Base-by-base conservation (phyloP, 2,797 vertebrate species). In the Tokudaia tokunoshimensis region DNA sequence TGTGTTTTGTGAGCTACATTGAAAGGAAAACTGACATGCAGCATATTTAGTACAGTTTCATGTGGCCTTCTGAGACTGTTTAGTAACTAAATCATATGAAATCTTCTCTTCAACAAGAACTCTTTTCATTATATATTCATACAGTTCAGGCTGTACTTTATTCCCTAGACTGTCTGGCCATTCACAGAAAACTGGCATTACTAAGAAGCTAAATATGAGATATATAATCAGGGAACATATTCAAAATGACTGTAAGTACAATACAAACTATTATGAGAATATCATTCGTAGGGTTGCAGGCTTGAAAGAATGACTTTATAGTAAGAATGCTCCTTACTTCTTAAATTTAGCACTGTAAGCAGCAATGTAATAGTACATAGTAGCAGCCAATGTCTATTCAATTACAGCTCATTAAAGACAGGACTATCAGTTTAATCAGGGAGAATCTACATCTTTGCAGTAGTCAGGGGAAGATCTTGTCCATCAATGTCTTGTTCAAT, bases 401-500 rank as follows among this genome's bases (percentile, higher is more conserved):
- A 98, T 97, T 97, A 82, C 55, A 96, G 9, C 75, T 96, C 95
- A 95, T 97, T 98, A 89, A 78, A 96, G n/a, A 97, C 63, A 95
- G 95, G 95, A 87, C 44, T 3, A 87, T 74, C 78, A 78, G 6
- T 91, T 97, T 97, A 96, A 98, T 97, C 3, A 0, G 57, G 83
- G 65, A 91, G 85, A 91, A 97, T 98, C 89, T 98, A 85, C 91
- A 92, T 97, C 76, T 79, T 98, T 97, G 91, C 92, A 96, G 75
- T 59, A 92, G 50, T 84, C 70, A 86, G 34, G 76, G 96, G 96
- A 98, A 98, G 89, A 96, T 97, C 98, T 97, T 98, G 98, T 98
- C 98, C 55, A 97, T 99, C 98, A 98, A 96, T 65, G 97, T 97
- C 98, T 91, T 4, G 78, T 97, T 98, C 95, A 97, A 29, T 98